Conservation (phyloP, 2,113 vertebrate species). For the Genyomyrus donnyi region DNA sequence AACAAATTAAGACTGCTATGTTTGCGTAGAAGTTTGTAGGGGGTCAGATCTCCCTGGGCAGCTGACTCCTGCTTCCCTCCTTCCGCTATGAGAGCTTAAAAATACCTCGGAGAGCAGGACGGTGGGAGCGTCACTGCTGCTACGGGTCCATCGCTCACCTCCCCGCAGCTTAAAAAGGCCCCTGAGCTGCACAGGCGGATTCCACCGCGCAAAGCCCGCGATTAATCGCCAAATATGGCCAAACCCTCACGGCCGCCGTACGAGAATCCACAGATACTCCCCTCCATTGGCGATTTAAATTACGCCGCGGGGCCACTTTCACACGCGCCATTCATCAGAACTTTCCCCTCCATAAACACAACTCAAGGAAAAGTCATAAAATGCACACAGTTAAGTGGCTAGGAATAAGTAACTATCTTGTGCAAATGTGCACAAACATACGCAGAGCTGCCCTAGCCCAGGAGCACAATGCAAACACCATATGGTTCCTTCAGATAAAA, state of each 20-base stretch:
- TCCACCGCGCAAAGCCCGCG: neutral
- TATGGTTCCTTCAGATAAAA: slow-evolving; percentile 15
- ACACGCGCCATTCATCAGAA: neutral
- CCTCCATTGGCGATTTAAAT: neutral
- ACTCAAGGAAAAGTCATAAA: neutral
- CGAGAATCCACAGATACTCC: neutral
- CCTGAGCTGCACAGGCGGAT: neutral
- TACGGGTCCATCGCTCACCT: neutral
- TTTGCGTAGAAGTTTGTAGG: neutral
- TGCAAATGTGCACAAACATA: neutral
- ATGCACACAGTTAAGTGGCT: neutral
- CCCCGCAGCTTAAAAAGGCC: neutral
- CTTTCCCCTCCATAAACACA: neutral
- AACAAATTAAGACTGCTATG: neutral
- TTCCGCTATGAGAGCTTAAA: neutral
- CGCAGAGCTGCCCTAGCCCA: neutral
- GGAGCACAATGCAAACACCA: neutral
- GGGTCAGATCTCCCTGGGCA: neutral
- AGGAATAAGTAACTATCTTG: neutral
- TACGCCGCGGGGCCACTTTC: neutral
- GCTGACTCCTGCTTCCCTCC: neutral
- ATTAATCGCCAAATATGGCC: neutral
- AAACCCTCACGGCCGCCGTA: neutral
- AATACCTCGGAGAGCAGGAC: neutral
- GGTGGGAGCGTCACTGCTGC: neutral